Base-by-base conservation (phyloP, 2,888 invertebrate species). In the Plagodis pulveraria region DNA sequence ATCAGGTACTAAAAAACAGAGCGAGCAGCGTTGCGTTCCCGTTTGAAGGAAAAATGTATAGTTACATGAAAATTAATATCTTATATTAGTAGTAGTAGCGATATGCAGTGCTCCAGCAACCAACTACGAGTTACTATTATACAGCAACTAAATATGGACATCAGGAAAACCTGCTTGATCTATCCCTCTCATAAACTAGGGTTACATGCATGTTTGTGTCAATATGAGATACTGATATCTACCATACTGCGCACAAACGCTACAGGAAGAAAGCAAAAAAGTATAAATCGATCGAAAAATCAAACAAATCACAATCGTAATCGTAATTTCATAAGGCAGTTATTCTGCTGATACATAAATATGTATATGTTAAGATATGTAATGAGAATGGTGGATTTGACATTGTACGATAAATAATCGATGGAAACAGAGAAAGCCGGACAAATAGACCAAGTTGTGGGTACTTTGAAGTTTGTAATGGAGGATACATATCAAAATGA, bases 291-390 rank as follows among this genome's bases (percentile, higher is more conserved):
- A 62, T 65, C 44, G 58, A 53, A 58, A 61, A 56, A 61, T 61
- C 56, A 61, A 52, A 61, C 60, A 61, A 58, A 64, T 64, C 63
- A 62, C 69, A 69, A 66, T 65, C 62, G 59, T 50, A 65, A 66
- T 63, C 53, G 58, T 50, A 58, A 65, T 60, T 60, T 60, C 60
- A 58, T 60, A 58, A 58, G 57, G 52, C 50, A 59, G 55, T 62
- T 44, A 58, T 59, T 55, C 54, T 40, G 43, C 49, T 49, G 43
- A 11, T 10, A 40, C 40, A 40, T 40, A 40, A 42, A 42, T 42
- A 42, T 42, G 11, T 42, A 42, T 38, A 8, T 42, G 36, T 36
- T 36, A 36, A 36, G 33, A 40, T 60, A 60, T 51, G 12, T 51
- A 60, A 61, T 53, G 60, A 56, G 49, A 52, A 52, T 52, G 47